Conservation (phyloP, 2,888 invertebrate genomes). For the Latrodectus hesperus region DNA sequence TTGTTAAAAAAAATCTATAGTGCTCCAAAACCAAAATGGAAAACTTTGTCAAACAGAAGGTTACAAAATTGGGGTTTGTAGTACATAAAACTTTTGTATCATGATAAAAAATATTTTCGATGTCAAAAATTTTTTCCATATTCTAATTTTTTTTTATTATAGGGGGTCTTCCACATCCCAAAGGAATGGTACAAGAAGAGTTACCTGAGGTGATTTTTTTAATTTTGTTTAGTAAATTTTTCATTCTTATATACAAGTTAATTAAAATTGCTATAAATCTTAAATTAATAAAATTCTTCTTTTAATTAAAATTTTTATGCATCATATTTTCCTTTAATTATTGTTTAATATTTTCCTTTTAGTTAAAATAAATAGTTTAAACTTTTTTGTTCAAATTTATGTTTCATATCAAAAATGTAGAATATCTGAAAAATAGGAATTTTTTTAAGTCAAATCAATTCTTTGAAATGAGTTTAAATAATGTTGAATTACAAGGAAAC, state of each 20-base stretch:
- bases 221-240: background rate
- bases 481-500: too few relatives aligned
- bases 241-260: background rate
- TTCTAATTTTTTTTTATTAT: conserved; percentile 12
- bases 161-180: conserved; percentile 91
- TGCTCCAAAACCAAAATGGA: conserved; percentile 96
- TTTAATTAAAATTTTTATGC: background rate
- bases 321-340: too few relatives aligned
- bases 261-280: background rate
- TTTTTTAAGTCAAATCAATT: too few relatives aligned
- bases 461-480: too few relatives aligned
- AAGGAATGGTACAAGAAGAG: conserved; percentile 93
- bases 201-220: conserved; percentile 80
- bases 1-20: conserved; percentile 84
- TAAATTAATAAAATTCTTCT: background rate
- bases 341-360: too few relatives aligned
- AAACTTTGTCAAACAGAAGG: conserved; percentile 89
- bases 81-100: background rate
- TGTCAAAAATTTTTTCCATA: background rate
- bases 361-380: too few relatives aligned
- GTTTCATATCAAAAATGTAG: too few relatives aligned
- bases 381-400: too few relatives aligned
- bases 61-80: conserved; percentile 92
- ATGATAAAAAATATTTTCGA: background rate
- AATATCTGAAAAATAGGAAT: too few relatives aligned